Evolutionary conservation across 1,140 invertebrate genomes (phyloP).

Genomic region (Parapsyche elsis): DNA sequence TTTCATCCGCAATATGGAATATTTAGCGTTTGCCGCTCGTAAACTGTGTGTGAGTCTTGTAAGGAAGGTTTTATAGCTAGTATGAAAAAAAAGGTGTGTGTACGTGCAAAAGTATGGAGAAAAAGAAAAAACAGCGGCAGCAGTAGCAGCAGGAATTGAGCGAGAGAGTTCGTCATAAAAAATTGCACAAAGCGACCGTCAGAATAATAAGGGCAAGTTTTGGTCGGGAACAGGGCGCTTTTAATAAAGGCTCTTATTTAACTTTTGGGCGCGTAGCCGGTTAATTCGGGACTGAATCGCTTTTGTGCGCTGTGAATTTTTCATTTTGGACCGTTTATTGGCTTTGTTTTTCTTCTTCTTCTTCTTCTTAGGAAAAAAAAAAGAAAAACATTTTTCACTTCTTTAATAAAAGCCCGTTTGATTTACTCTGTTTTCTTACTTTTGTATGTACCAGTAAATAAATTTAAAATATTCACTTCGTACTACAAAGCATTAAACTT

Average conservation of each 20-base stretch:
- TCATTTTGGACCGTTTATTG: slow-evolving; percentile 25
- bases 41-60: slow-evolving; percentile 10
- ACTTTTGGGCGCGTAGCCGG: slow-evolving; percentile 8
- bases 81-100: not conserved
- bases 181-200: slow-evolving; percentile 21
- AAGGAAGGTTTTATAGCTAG: not conserved
- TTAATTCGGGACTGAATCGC: slow-evolving; percentile 34
- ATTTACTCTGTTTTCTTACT: slow-evolving; percentile 4
- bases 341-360: not conserved
- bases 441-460: not conserved
- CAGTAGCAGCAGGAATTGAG: not conserved
- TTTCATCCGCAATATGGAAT: not conserved
- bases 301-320: slow-evolving; percentile 38
- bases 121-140: too few relatives aligned
- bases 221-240: not conserved
- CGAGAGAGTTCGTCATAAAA: not conserved
- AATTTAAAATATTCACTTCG: not conserved
- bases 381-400: not conserved
- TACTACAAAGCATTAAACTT: not conserved
- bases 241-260: slow-evolving; percentile 34
- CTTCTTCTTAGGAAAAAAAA: not conserved
- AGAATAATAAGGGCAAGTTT: slow-evolving; percentile 6
- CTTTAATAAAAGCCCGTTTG: not conserved
- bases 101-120: too few relatives aligned
- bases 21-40: slow-evolving; percentile 20